Evolutionary conservation across 2,797 vertebrate species (phyloP).

Genomic region (Eulemur albifrons): DNA sequence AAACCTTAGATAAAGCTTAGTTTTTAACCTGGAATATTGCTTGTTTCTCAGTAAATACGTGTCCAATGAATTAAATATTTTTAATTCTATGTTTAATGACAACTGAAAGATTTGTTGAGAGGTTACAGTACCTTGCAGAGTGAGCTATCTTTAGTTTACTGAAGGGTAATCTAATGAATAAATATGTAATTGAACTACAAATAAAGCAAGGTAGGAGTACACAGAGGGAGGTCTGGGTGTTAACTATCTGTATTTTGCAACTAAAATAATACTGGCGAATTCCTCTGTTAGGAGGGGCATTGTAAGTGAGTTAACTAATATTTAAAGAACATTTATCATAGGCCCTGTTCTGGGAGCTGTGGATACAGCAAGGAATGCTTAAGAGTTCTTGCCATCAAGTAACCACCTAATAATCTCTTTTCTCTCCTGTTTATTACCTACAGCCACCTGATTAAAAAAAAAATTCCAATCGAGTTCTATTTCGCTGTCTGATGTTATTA

Average conservation of each 20-base stretch:
- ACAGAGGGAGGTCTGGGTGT: background rate
- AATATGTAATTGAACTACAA: conserved; percentile 25
- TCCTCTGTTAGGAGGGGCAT: rapidly evolving
- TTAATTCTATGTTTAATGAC: background rate
- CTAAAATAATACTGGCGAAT: background rate
- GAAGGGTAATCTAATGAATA: background rate
- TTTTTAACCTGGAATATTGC: background rate
- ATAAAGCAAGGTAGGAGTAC: background rate
- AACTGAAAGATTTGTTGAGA: background rate
- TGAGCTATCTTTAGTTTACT: background rate
- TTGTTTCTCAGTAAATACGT: background rate
- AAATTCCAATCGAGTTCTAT: background rate
- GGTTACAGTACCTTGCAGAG: background rate
- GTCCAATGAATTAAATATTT: background rate
- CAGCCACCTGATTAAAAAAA: background rate
- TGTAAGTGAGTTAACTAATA: background rate
- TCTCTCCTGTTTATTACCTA: background rate
- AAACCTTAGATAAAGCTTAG: background rate
- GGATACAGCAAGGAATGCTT: background rate
- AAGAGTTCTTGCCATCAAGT: background rate
- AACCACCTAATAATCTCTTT: background rate
- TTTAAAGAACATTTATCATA: background rate
- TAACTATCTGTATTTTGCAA: background rate
- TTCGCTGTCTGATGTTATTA: background rate
- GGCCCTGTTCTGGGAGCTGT: background rate